These are phyloP conservation scores for Tetranychus urticae DNA, from an alignment of 1,140 invertebrate species.

Conservation along the genomic window DNA sequence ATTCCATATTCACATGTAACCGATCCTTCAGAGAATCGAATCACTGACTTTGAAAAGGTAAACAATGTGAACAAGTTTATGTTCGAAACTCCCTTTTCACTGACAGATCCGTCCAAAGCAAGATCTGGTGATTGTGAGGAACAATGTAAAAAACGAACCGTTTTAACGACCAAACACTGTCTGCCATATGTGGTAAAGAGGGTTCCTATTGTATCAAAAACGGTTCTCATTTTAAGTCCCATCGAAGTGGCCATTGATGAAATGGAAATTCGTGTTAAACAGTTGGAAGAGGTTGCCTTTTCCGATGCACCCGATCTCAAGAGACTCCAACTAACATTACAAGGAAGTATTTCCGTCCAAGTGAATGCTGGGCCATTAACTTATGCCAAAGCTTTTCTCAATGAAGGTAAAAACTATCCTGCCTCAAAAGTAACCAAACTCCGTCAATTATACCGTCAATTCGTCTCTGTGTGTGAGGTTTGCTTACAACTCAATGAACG, in stretches of 20 bases:
- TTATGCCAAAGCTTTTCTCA: constrained; percentile 69
- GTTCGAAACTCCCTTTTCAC: constrained; percentile 78
- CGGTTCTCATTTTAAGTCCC: constrained; percentile 52
- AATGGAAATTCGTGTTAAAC: constrained; percentile 57
- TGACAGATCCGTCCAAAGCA: constrained; percentile 27
- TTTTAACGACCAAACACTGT: constrained; percentile 50
- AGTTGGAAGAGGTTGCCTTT: constrained; percentile 58
- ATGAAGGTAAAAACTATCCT: constrained; percentile 31
- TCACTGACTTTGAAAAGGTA: constrained; percentile 58
- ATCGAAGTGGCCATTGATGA: constrained; percentile 84
- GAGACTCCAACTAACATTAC: constrained; percentile 62
- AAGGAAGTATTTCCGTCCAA: constrained; percentile 70
- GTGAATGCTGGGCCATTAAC: constrained; percentile 84
- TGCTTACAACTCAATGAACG: constrained; percentile 64
- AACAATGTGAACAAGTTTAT: constrained; percentile 67
- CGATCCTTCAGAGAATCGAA: constrained; percentile 27
- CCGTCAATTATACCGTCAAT: constrained; percentile 19
- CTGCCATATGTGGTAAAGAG: constrained; percentile 83
- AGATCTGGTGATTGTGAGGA: constrained; percentile 40
- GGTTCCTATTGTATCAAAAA: constrained; percentile 42
- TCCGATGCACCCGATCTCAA: constrained; percentile 54
- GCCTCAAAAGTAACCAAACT: constrained; percentile 37
- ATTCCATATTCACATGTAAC: constrained; percentile 38
- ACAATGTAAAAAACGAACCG: constrained; percentile 62
- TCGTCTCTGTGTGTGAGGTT: constrained; percentile 58